phyloP scores from a whole-genome alignment of 2,888 invertebrate species.

The Meiosimyza decipiens region DNA sequence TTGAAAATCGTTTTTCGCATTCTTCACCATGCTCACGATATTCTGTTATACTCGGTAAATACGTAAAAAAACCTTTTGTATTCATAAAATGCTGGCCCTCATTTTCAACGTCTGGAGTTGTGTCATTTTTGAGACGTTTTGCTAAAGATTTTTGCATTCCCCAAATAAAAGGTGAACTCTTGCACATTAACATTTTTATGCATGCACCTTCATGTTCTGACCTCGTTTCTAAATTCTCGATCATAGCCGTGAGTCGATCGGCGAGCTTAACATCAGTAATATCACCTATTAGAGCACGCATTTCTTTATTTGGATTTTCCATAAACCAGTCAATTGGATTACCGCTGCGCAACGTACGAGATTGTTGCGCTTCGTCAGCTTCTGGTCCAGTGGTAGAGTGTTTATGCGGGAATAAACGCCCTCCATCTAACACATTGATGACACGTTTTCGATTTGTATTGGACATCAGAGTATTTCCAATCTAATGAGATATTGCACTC shows the following conservation, averaged over 20 bases:
- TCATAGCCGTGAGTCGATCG: conserved; percentile 71
- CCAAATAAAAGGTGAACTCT: conserved; percentile 79
- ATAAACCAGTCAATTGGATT: conserved; percentile 74
- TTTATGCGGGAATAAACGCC: conserved; percentile 7
- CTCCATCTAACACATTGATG: neutral
- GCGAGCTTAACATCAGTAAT: conserved; percentile 75
- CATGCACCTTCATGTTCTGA: conserved; percentile 75
- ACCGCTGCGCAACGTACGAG: conserved; percentile 57
- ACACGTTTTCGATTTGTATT: conserved; percentile 42
- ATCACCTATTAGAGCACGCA: conserved; percentile 67
- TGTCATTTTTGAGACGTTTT: conserved; percentile 48
- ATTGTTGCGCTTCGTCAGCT: conserved; percentile 53
- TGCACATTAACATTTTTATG: conserved; percentile 79
- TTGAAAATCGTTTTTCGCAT: conserved; percentile 73
- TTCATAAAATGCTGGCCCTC: conserved; percentile 41
- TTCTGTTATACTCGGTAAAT: conserved; percentile 73
- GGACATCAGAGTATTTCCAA: conserved; percentile 59
- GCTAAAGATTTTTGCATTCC: conserved; percentile 78
- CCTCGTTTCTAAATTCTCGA: conserved; percentile 69
- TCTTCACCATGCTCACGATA: conserved; percentile 71
- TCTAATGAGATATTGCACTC: conserved; percentile 40
- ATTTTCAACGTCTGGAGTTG: conserved; percentile 35
- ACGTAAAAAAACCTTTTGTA: conserved; percentile 69
- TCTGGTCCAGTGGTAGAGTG: conserved; percentile 51
- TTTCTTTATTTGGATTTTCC: conserved; percentile 71